Base-by-base conservation (phyloP, 2,888 invertebrate genomes). In the Chloromyia formosa region DNA sequence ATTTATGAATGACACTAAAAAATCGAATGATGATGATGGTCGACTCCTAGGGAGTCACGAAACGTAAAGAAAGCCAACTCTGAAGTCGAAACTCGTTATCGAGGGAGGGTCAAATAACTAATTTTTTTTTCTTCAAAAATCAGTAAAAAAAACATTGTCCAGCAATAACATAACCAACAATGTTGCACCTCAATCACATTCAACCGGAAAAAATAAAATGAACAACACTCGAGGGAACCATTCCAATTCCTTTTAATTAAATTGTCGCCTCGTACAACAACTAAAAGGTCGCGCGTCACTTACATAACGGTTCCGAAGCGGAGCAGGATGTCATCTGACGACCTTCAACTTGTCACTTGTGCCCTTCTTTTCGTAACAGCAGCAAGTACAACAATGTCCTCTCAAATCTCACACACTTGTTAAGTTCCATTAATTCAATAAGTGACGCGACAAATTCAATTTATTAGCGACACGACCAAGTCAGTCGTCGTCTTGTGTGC, bases 371-470 rank as follows among this genome's bases (percentile, higher is more conserved):
- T 27, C 42, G 49, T 35, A n/a, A n/a, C n/a, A n/a, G n/a, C n/a
- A n/a, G 27, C 27, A 35, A 35, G n/a, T n/a, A 35, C 42, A 62
- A 64, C 23, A 74, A 73, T 71, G 75, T 68, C 77, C 77, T 77
- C 73, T 49, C 27, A 35, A 35, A 2, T 35, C 27, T 2, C 7
- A 35, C 75, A 74, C 77, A 77, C 77, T 77, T 77, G 75, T 77
- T 77, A 74, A 75, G 75, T 75, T 74, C 74, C 75, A 77, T 77
- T 77, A 77, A 77, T 77, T 77, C 73, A 75, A 77, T 77, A 77
- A 77, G 75, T 73, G 73, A 74, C 77, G 75, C 27, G 74, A 77
- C 77, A 77, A 77, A 77, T 77, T 77, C 71, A 77, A 77, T 77
- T 77, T 77, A 77, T 77, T 75, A 77, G 75, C 27, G 61, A 40